Evolutionary conservation across 2,113 vertebrate genomes (phyloP), one percentile per base, ranked within the genome.

Genomic region (Ochotona princeps): DNA sequence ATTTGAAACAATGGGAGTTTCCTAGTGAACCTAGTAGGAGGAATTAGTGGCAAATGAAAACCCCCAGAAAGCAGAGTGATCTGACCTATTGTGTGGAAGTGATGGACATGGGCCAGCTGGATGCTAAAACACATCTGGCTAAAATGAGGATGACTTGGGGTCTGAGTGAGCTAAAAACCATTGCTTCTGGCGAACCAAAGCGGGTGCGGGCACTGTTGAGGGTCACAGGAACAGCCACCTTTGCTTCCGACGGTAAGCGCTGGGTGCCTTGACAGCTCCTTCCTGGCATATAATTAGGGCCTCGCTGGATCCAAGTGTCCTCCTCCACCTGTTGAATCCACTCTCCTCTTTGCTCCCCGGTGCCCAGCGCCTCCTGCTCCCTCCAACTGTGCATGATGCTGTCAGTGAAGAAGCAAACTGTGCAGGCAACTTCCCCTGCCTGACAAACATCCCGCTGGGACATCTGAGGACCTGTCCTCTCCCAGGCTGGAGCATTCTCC

Each of bases 41-140:
- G 47, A 96, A 94, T 94, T 96, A 79, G 87, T 88, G 93, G 92
- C 73, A 90, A 91, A 95, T 95, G 87, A 94, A 44, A 92, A 89
- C 89, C 91, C 76, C 84, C 72, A 89, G 87, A 91, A 97, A 97
- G 70, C 89, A 84, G 87, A 97, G 83, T 70, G 75, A 83, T 92
- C 89, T 93, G 93, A 95, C 91, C 95, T 94, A 66, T 91, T 86
- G 30, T 60, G 13, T 26, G 47, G 89, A 87, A 89, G 63, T 32
- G 80, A 23, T 96, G 94, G 94, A 49, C 14, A 26, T 35, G 63
- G 90, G 91, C 95, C 96, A 96, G 44, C 20, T 91, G 84, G 57
- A 60, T 81, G 76, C 70, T 95, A 72, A 94, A 90, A 91, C 89
- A 93, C 93, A 54, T 78, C 94, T 95, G 84, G 67, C 84, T 66